Conservation (phyloP, 2,888 invertebrate genomes). For the Malachius bipustulatus region DNA sequence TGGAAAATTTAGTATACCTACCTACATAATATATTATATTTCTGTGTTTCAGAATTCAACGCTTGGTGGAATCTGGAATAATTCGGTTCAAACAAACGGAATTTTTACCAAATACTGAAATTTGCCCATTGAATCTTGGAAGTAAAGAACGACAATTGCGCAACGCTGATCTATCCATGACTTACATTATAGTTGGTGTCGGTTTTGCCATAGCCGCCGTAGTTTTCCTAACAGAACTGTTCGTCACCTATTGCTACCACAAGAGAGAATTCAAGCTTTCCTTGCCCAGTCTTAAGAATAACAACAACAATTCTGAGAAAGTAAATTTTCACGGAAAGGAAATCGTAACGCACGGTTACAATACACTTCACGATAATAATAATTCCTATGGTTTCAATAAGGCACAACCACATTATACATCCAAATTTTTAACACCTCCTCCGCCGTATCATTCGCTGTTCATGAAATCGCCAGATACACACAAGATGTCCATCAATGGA, state of each 20-base stretch:
- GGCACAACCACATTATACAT: no score
- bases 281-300: neutral
- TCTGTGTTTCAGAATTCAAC: slow-evolving; percentile 46
- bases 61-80: slow-evolving; percentile 64
- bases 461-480: slow-evolving; percentile 34
- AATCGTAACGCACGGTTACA: slow-evolving; percentile 6
- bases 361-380: no score
- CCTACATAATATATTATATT: slow-evolving; percentile 1
- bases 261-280: slow-evolving; percentile 7
- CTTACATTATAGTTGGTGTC: slow-evolving; percentile 60
- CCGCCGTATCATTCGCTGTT: slow-evolving; percentile 56
- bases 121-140: slow-evolving; percentile 71
- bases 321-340: neutral
- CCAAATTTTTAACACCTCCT: slow-evolving; percentile 37
- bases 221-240: slow-evolving; percentile 55
- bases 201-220: slow-evolving; percentile 55
- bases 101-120: slow-evolving; percentile 59
- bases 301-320: neutral
- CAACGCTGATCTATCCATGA: slow-evolving; percentile 66
- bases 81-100: slow-evolving; percentile 51
- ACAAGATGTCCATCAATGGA: slow-evolving; percentile 56
- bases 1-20: neutral
- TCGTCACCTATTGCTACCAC: slow-evolving; percentile 13
- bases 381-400: no score
- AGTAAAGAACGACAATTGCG: slow-evolving; percentile 66